phyloP scores from a whole-genome alignment of 2,888 invertebrate species.

The Odontomyia ornata region DNA sequence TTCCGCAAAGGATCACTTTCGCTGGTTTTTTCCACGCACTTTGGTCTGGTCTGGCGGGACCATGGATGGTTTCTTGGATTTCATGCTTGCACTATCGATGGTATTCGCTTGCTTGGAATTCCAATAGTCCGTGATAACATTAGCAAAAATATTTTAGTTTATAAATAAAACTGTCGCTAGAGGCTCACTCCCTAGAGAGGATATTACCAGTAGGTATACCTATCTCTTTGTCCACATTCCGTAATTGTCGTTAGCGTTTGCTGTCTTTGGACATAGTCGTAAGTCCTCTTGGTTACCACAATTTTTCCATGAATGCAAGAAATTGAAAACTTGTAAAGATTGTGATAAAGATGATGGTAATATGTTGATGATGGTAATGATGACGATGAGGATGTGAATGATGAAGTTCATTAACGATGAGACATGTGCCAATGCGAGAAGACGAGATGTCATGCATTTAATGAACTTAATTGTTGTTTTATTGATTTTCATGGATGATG shows the following conservation, averaged over 20 bases:
- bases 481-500: background rate
- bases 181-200: too few species aligned
- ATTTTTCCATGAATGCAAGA: background rate
- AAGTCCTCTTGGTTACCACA: background rate
- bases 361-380: too few species aligned
- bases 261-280: too few species aligned
- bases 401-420: background rate
- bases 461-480: background rate
- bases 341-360: background rate
- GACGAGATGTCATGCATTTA: conserved; percentile 4
- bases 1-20: conserved; percentile 42
- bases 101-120: too few species aligned
- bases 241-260: too few species aligned
- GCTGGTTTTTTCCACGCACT: background rate
- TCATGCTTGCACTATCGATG: background rate
- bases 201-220: too few species aligned
- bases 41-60: background rate
- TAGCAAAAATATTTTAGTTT: too few species aligned
- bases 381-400: background rate
- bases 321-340: background rate
- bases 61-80: too few species aligned
- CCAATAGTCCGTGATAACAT: too few species aligned
- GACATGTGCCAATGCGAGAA: background rate
- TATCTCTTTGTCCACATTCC: too few species aligned
- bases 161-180: too few species aligned